A percentile compares a stretch with the other conserved stretches of the same genome.
These are phyloP conservation scores for Alloscopus bannaensis DNA, from an alignment of 2,888 invertebrate genomes.

Conservation along the genomic window DNA sequence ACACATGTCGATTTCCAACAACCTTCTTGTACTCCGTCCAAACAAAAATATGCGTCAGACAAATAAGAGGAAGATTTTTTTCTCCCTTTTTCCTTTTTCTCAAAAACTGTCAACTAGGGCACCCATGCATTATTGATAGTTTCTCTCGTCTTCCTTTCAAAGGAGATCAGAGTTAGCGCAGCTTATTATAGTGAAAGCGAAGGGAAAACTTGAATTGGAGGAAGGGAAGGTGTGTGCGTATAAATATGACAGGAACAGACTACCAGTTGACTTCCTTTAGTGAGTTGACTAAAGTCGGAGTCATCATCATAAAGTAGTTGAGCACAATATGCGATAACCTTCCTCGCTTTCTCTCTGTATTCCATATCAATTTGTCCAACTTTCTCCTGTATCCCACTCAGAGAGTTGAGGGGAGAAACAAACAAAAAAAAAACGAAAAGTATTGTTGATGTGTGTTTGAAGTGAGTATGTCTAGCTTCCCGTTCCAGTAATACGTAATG, in stretches of 20 bases:
- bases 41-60: no score
- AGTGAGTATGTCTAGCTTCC: no score
- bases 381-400: conserved; percentile 18
- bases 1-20: conserved; percentile 49
- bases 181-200: conserved; percentile 20
- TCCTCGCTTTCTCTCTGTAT: background rate
- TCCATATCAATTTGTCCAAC: conserved; percentile 48
- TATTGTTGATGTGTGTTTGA: conserved; percentile 9
- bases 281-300: no score
- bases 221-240: conserved; percentile 24
- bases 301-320: background rate
- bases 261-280: conserved; percentile 52
- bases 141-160: conserved; percentile 21
- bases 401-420: no score
- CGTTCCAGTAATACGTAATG: no score
- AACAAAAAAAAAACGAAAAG: background rate
- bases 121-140: conserved; percentile 63
- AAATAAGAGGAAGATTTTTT: conserved; percentile 44
- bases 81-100: conserved; percentile 34
- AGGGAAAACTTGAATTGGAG: conserved; percentile 1
- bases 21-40: conserved; percentile 45
- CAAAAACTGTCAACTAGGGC: conserved; percentile 60
- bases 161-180: no score
- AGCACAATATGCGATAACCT: background rate
- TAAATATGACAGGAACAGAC: conserved; percentile 53